Evolutionary conservation across 2,888 invertebrate species (phyloP), one percentile per base, ranked within the genome.

Genomic region (Drosophila rubida): DNA sequence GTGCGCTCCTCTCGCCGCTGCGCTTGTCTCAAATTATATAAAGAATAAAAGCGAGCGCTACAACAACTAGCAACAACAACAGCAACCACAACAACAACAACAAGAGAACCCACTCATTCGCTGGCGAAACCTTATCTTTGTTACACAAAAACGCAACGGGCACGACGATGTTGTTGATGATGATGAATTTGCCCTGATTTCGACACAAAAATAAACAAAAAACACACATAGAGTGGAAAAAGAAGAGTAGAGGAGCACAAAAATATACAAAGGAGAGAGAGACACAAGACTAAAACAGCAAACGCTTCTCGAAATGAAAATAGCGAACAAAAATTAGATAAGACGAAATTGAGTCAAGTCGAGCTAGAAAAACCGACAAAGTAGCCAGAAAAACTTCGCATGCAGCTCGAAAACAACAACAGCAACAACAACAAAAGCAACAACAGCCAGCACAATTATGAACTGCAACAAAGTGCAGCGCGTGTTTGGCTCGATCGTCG

Each of bases 151-250:
- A 76, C 63, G 67, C 76, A 74, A 80, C 80, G 80, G 79, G 79
- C 75, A 77, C 74, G 69, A 70, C 78, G 80, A 81, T 85, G 88
- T 78, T 87, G 88, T 86, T 84, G 86, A 80, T 90, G 90, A 87
- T 90, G 89, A 90, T 89, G 89, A 90, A 90, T 90, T 88, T 90
- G 89, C 90, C 90, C 89, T 90, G 90, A 90, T 90, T 90, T 90
- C 90, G 88, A 86, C 90, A 88, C 78, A 90, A 84, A 87, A 83
- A 87, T 70, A 81, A 78, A 80, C 82, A 84, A 78, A 78, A 68
- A 81, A 48, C 13, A 5, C 7, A 14, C 27, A 32, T 4, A 68
- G 32, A 60, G 58, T 49, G 63, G 30, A 61, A 71, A 55, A 39
- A 51, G 25, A 30, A 58, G 63, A 50, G 11, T 51, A 54, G 14